These are phyloP conservation scores for Stichopus chloronotus DNA, from an alignment of 35 echinoderm and acorn worm genomes.

Conservation along the genomic window DNA sequence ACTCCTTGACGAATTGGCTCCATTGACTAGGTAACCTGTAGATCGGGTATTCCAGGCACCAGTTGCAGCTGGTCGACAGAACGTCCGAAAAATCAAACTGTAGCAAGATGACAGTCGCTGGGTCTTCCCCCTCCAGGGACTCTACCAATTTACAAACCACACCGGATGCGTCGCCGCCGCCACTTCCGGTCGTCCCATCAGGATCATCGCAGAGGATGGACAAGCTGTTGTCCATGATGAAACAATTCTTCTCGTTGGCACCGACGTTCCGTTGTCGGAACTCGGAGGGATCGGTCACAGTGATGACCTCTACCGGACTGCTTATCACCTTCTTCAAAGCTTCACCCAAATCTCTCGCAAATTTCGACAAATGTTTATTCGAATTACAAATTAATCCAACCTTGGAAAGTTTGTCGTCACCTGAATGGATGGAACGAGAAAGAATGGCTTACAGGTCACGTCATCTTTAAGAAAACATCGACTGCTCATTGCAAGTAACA, in stretches of 20 bases:
- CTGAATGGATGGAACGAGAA: neutral
- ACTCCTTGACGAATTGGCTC: neutral
- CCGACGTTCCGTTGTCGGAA: neutral
- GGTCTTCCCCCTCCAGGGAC: neutral
- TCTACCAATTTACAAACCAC: neutral
- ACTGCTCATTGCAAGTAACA: too few species aligned
- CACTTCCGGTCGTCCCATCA: neutral
- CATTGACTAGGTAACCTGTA: neutral
- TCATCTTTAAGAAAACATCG: too few species aligned
- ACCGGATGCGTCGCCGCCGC: neutral
- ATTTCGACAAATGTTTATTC: neutral
- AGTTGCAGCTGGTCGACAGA: neutral
- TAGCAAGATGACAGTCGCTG: neutral
- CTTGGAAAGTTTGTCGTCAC: neutral
- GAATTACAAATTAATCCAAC: neutral
- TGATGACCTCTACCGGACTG: neutral
- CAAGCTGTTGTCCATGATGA: conserved; percentile 1
- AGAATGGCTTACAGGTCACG: too few species aligned
- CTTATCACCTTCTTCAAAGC: neutral
- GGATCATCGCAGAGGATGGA: neutral
- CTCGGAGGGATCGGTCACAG: neutral
- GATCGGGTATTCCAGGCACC: neutral
- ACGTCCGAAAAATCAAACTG: neutral
- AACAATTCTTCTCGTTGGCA: neutral
- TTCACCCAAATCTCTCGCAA: neutral